Evolutionary conservation across 2,797 vertebrate genomes (phyloP).

Genomic region (Adelosebastes latens): DNA sequence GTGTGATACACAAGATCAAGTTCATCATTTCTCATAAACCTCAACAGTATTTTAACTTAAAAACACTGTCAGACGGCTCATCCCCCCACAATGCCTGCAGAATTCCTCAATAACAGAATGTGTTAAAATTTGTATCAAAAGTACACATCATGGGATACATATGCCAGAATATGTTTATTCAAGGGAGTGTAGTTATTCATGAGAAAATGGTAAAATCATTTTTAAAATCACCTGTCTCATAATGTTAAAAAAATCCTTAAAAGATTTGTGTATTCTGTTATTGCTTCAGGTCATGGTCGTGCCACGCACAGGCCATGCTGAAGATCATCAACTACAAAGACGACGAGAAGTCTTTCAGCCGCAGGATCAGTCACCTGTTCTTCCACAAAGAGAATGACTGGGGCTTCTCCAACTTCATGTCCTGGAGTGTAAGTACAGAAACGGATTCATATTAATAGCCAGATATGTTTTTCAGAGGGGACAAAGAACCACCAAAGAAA

Average conservation of each 20-base stretch:
- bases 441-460: background rate
- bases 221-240: background rate
- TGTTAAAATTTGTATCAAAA: background rate
- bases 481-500: background rate
- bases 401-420: conserved; percentile 99
- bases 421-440: conserved; percentile 94
- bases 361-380: conserved; percentile 98
- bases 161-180: background rate
- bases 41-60: background rate
- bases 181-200: background rate
- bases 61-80: background rate
- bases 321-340: conserved; percentile 99
- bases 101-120: background rate
- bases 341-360: conserved; percentile 98
- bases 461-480: background rate
- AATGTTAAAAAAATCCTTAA: background rate
- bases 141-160: background rate
- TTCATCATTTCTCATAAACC: background rate
- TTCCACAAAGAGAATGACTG: conserved; percentile 99
- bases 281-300: conserved; percentile 95
- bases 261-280: background rate
- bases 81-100: background rate
- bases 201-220: background rate
- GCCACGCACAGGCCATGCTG: conserved; percentile 98
- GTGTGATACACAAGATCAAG: background rate